Conservation (phyloP, 1,140 invertebrate species). For the Bombus waltoni region DNA sequence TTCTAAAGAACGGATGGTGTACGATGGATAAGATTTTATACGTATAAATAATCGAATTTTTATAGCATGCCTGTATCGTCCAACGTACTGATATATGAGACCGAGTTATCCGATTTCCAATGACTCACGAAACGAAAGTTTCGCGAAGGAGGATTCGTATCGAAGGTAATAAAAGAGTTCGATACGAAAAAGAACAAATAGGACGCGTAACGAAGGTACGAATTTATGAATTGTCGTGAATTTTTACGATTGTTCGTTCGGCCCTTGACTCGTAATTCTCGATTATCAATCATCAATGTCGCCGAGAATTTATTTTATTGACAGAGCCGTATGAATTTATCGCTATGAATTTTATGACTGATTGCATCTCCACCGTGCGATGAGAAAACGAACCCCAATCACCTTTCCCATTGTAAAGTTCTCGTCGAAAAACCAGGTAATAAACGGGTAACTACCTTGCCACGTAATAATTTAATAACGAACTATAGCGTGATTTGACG, state of each 20-base stretch:
- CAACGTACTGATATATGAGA: background rate
- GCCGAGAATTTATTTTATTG: background rate
- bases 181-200: background rate
- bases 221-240: background rate
- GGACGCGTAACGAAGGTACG: too few relatives aligned
- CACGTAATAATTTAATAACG: too few relatives aligned
- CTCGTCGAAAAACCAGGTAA: too few relatives aligned
- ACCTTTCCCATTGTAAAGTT: too few relatives aligned
- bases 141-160: background rate
- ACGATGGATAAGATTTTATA: too few relatives aligned
- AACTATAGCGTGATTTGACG: too few relatives aligned
- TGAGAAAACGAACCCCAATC: background rate
- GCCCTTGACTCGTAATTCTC: background rate
- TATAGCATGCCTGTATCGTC: too few relatives aligned
- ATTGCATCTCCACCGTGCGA: background rate
- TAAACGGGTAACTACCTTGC: too few relatives aligned
- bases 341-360: background rate
- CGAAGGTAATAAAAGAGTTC: background rate
- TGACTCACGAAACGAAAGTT: background rate
- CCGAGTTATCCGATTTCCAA: background rate
- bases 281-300: conserved; percentile 6
- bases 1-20: background rate
- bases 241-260: background rate
- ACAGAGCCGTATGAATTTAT: background rate
- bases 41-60: too few relatives aligned